Conservation (phyloP, 2,113 vertebrate genomes). For the Marcusenius ussheri region DNA sequence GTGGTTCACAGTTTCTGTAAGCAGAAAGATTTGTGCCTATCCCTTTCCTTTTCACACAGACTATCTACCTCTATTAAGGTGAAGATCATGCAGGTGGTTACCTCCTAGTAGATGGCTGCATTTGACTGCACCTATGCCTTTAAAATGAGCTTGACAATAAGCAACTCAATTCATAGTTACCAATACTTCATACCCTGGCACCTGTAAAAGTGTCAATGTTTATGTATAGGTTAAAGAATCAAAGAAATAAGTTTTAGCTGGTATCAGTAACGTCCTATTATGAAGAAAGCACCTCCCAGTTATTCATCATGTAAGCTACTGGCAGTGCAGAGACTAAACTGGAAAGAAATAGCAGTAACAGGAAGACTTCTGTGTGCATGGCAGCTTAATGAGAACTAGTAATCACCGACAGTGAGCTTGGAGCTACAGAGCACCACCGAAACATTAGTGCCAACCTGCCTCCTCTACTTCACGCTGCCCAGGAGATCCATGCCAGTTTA, state of each 20-base stretch:
- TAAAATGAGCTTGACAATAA: background rate
- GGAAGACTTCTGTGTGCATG: background rate
- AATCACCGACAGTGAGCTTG: background rate
- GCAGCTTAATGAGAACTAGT: background rate
- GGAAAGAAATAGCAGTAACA: background rate
- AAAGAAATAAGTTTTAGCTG: background rate
- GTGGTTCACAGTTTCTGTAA: background rate
- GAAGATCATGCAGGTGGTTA: constrained; percentile 22
- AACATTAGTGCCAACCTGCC: background rate
- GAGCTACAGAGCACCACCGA: background rate
- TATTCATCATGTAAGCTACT: background rate
- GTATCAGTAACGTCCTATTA: background rate
- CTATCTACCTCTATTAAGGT: background rate
- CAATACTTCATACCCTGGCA: background rate
- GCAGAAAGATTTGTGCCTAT: background rate
- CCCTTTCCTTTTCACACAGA: background rate
- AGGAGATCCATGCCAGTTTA: background rate
- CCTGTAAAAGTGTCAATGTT: background rate
- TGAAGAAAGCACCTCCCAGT: background rate
- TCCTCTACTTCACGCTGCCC: background rate
- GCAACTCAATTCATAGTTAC: background rate
- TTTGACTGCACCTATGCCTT: background rate
- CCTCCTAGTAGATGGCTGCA: constrained; percentile 24
- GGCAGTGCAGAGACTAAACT: background rate
- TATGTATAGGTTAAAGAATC: background rate